phyloP scores from a whole-genome alignment of 2,888 invertebrate genomes.

The Theodoxus fluviatilis region DNA sequence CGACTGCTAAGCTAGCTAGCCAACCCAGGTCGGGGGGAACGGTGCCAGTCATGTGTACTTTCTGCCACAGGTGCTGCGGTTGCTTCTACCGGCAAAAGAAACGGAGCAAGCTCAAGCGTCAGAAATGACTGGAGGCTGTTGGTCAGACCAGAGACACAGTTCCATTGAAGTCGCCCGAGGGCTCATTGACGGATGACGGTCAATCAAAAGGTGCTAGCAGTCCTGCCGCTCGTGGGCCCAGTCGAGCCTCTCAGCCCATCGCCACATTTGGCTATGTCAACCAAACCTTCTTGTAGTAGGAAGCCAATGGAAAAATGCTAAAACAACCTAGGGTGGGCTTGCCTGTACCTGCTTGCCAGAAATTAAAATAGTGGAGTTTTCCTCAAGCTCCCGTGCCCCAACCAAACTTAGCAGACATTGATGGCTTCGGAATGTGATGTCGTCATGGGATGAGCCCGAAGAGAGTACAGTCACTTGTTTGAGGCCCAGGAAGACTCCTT shows the following conservation, averaged over 20 bases:
- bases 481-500: too few species aligned
- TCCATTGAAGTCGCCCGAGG: slow-evolving; percentile 32
- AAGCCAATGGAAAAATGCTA: too few species aligned
- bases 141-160: slow-evolving; percentile 51
- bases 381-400: too few species aligned
- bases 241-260: slow-evolving; percentile 19
- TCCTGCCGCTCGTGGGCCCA: slow-evolving; percentile 20
- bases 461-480: too few species aligned
- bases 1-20: too few species aligned
- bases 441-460: too few species aligned
- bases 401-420: too few species aligned
- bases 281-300: slow-evolving; percentile 35
- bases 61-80: slow-evolving; percentile 50
- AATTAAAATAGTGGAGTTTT: too few species aligned
- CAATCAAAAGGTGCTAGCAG: slow-evolving; percentile 26
- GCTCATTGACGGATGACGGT: slow-evolving; percentile 27
- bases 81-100: slow-evolving; percentile 52
- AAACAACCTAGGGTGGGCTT: too few species aligned
- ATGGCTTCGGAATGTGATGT: too few species aligned
- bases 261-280: slow-evolving; percentile 32
- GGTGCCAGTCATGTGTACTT: slow-evolving; percentile 24
- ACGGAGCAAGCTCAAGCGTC: slow-evolving; percentile 50
- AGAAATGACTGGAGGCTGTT: slow-evolving; percentile 55
- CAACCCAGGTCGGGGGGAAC: not conserved
- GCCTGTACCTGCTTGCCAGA: too few species aligned